Evolutionary conservation across 2,888 invertebrate genomes (phyloP), one percentile per base, ranked within the genome.

Genomic region (Anticlea derivata): DNA sequence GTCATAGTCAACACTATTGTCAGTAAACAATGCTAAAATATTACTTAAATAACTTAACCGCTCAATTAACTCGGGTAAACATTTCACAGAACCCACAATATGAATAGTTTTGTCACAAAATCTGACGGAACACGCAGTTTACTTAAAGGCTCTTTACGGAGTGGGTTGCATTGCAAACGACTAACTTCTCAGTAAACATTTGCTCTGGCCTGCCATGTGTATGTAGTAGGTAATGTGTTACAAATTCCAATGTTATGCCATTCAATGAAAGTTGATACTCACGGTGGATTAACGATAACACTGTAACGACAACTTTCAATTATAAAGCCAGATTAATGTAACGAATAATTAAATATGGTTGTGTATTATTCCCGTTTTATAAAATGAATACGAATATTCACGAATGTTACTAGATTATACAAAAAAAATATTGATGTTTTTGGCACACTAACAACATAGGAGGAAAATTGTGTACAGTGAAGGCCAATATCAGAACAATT

Each of bases 181-280:
- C 54, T 51, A 75, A 75, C 74, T 81, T 72, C 65, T 77, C 50
- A 50, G 74, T 72, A 80, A 84, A 84, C 72, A 82, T 84, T 81
- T 78, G 64, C 70, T 68, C 51, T 66, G 60, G 63, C 65, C 60
- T 77, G 77, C 78, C 80, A 80, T 77, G 73, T 77, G 75, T 73
- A 76, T 68, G 80, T 83, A 83, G 79, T 80, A 72, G 75, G 70
- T 80, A 78, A 78, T 75, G 73, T 73, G 75, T 75, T 77, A 78
- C 74, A 78, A 78, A 70, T 80, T 80, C 84, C 83, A 81, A 74
- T 75, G 74, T 75, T 76, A 74, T 74, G 72, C 74, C 73, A 69
- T 66, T 68, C 66, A 75, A 76, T 71, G 60, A 71, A 70, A 61
- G 73, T 70, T 78, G 77, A 78, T 70, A 70, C 71, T 67, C 73